A percentile compares a stretch with the other conserved stretches of the same genome.
Evolutionary conservation across 2,888 invertebrate genomes (phyloP).

Genomic region (Cetonia aurata): DNA sequence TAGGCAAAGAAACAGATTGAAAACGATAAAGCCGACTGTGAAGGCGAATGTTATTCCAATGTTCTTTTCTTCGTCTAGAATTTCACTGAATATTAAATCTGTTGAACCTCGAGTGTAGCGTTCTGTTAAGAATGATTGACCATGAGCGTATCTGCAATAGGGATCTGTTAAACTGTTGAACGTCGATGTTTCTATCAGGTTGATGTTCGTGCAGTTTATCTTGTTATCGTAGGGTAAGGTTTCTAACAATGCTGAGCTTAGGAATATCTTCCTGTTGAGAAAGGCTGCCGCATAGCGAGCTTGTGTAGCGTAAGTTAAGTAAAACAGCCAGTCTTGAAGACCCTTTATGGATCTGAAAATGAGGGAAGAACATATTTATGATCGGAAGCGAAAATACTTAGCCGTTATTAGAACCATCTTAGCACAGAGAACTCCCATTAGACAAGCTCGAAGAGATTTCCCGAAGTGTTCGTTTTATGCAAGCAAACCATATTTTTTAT

Average conservation of each 20-base stretch:
- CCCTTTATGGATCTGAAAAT: conserved; percentile 78
- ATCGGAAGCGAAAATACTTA: no score
- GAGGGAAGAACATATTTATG: background rate
- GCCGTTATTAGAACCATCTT: no score
- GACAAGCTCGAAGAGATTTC: background rate
- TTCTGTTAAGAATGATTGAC: conserved; percentile 79
- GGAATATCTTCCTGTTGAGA: conserved; percentile 80
- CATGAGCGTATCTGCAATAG: conserved; percentile 78
- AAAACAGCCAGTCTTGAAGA: conserved; percentile 85
- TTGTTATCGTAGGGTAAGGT: conserved; percentile 66
- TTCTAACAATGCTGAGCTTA: conserved; percentile 69
- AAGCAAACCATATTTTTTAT: no score
- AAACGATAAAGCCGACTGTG: conserved; percentile 81
- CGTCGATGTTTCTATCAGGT: conserved; percentile 70
- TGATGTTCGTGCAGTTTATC: conserved; percentile 71
- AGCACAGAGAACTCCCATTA: no score
- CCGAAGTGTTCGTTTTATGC: no score
- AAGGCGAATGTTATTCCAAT: conserved; percentile 87
- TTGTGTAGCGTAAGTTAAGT: conserved; percentile 83
- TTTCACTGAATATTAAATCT: conserved; percentile 71
- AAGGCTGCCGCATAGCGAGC: conserved; percentile 84
- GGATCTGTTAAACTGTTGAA: conserved; percentile 66
- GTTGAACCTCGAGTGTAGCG: conserved; percentile 74
- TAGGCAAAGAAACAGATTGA: conserved; percentile 88
- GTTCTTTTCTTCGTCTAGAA: conserved; percentile 81